Percentiles rank a stretch among this genome's conserved stretches.
Conservation (phyloP, 2,888 invertebrate genomes). For the Epistrophe eligans region DNA sequence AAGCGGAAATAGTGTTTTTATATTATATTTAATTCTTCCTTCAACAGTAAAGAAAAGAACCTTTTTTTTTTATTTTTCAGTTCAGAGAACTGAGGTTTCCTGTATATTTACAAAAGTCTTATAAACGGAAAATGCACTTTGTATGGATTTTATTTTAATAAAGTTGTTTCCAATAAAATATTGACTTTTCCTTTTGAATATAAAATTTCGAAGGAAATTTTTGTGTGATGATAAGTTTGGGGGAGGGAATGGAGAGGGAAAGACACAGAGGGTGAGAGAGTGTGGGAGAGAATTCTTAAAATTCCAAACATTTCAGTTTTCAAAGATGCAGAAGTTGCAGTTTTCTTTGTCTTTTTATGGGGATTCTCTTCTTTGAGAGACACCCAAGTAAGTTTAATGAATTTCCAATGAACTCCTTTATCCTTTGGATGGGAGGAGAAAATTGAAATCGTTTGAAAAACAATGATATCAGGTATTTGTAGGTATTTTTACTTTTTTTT, state of each 20-base stretch:
- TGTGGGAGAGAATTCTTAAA: not conserved
- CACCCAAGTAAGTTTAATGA: not conserved
- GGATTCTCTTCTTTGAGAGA: not conserved
- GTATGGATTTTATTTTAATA: conserved; percentile 6
- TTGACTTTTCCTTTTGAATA: conserved; percentile 12
- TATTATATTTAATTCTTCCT: not conserved
- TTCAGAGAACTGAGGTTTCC: not conserved
- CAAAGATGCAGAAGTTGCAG: conserved; percentile 3
- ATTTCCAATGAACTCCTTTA: not conserved
- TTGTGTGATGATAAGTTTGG: not conserved
- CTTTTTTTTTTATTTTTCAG: not conserved
- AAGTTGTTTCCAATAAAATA: conserved; percentile 17
- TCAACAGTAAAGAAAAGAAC: not conserved
- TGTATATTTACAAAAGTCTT: not conserved
- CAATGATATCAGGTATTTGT: conserved; percentile 12
- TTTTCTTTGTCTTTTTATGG: not conserved
- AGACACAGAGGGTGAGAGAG: not conserved
- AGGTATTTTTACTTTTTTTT: too few relatives aligned
- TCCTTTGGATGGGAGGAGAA: not conserved
- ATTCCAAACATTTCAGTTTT: conserved; percentile 1
- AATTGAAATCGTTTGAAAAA: conserved; percentile 1
- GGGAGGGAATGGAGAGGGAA: not conserved
- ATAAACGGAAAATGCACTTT: conserved; percentile 4
- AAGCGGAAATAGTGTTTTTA: conserved; percentile 52
- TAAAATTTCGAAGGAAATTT: not conserved